A percentile compares a stretch with the other conserved stretches of the same genome.
These are phyloP conservation scores for Protodeltote pygarga DNA, from an alignment of 2,888 invertebrate genomes.

Conservation along the genomic window DNA sequence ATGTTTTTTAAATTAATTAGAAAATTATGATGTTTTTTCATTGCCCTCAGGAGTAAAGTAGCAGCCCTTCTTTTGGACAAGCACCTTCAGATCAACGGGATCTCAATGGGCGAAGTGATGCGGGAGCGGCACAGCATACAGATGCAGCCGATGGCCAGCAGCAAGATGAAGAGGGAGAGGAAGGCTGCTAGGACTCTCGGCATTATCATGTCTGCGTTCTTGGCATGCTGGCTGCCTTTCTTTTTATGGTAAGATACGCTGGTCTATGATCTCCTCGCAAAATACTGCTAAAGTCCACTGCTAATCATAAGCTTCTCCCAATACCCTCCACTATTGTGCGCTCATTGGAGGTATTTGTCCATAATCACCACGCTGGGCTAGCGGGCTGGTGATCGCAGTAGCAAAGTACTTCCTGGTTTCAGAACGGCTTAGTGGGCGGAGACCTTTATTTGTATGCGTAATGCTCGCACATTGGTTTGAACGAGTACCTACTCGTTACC, in stretches of 20 bases:
- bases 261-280: too few relatives aligned
- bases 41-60: slow-evolving; percentile 91
- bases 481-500: too few relatives aligned
- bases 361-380: too few relatives aligned
- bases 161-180: slow-evolving; percentile 95
- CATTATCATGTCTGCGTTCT: slow-evolving; percentile 98
- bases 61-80: slow-evolving; percentile 95
- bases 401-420: too few relatives aligned
- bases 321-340: too few relatives aligned
- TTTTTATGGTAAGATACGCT: slow-evolving; percentile 92
- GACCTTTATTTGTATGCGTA: too few relatives aligned
- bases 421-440: too few relatives aligned
- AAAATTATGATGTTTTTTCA: not conserved
- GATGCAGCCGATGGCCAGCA: slow-evolving; percentile 92
- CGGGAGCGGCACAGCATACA: slow-evolving; percentile 88
- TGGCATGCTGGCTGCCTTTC: slow-evolving; percentile 98
- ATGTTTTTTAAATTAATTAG: not conserved
- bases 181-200: slow-evolving; percentile 97
- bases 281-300: too few relatives aligned
- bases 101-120: slow-evolving; percentile 89
- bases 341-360: too few relatives aligned
- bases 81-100: slow-evolving; percentile 96
- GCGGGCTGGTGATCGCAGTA: too few relatives aligned
- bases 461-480: too few relatives aligned
- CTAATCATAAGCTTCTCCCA: too few relatives aligned